These are phyloP conservation scores for Cercocebus atys DNA, from an alignment of 2,113 vertebrate genomes.

Conservation along the genomic window DNA sequence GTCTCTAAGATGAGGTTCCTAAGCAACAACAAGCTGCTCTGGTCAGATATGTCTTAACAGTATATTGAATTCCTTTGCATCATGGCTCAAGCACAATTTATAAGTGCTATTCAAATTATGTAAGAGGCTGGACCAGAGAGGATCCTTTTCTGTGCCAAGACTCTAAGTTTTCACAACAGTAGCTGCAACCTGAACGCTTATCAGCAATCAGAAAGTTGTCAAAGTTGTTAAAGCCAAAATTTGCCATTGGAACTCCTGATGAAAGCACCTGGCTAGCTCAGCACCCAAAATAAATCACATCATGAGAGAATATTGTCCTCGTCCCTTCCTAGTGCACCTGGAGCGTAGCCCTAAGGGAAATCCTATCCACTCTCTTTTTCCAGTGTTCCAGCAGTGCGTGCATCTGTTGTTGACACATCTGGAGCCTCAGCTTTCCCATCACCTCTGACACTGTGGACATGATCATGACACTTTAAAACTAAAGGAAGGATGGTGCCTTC, in stretches of 20 bases:
- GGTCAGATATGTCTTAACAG: not conserved
- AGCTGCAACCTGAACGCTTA: not conserved
- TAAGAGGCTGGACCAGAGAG: not conserved
- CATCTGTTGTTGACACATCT: conserved; percentile 53
- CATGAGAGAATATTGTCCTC: not conserved
- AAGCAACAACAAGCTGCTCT: conserved; percentile 51
- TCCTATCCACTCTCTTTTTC: conserved; percentile 39
- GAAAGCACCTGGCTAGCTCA: not conserved
- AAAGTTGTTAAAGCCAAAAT: not conserved
- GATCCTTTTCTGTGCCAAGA: not conserved
- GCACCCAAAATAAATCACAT: not conserved
- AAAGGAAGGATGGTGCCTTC: not conserved
- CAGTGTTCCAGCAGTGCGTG: not conserved
- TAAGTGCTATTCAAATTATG: conserved; percentile 3
- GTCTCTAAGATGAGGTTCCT: conserved; percentile 57
- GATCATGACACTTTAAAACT: not conserved
- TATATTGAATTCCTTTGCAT: not conserved
- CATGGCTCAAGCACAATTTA: conserved; percentile 19
- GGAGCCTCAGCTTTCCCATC: conserved; percentile 31
- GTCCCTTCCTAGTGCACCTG: not conserved
- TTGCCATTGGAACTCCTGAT: not conserved
- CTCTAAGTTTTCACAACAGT: not conserved
- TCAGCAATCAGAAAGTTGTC: not conserved
- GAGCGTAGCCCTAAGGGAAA: conserved; percentile 46
- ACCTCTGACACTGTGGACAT: not conserved